Evolutionary conservation across 2,888 invertebrate species (phyloP).

Genomic region (Uloborus plumipes): DNA sequence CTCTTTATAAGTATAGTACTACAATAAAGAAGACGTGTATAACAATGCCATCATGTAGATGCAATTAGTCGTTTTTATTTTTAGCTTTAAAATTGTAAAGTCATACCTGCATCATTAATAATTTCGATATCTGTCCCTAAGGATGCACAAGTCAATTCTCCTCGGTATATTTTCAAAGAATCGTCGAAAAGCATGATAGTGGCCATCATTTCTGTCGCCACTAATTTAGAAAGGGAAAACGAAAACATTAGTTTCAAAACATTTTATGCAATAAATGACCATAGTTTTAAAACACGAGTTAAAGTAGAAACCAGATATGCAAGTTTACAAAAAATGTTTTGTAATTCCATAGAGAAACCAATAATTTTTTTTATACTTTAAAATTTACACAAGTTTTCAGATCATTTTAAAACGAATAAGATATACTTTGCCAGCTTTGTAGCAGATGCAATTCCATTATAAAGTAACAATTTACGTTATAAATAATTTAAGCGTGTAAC

Average conservation of each 20-base stretch:
- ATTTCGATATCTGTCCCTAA: constrained; percentile 7
- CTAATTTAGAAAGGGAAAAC: constrained; percentile 3
- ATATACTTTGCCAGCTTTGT: too few species aligned
- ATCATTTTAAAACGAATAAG: too few species aligned
- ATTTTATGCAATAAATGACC: background rate
- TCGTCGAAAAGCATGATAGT: background rate
- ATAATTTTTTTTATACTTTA: too few species aligned
- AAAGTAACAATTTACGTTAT: too few species aligned
- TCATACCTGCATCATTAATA: constrained; percentile 25
- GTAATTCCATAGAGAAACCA: too few species aligned
- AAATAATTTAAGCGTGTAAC: too few species aligned
- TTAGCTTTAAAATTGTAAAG: background rate
- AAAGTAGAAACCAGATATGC: too few species aligned
- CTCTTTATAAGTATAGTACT: too few species aligned
- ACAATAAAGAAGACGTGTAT: background rate
- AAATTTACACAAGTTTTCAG: too few species aligned
- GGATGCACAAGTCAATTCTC: constrained; percentile 14
- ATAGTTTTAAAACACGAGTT: background rate
- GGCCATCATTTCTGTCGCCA: constrained; percentile 29
- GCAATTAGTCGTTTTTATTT: too few species aligned
- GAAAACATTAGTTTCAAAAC: background rate
- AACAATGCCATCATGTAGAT: background rate
- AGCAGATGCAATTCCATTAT: too few species aligned
- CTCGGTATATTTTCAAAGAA: constrained; percentile 8
- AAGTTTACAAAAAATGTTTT: too few species aligned